Evolutionary conservation across 2,888 invertebrate species (phyloP).

Genomic region (Bruchidius siliquastri): DNA sequence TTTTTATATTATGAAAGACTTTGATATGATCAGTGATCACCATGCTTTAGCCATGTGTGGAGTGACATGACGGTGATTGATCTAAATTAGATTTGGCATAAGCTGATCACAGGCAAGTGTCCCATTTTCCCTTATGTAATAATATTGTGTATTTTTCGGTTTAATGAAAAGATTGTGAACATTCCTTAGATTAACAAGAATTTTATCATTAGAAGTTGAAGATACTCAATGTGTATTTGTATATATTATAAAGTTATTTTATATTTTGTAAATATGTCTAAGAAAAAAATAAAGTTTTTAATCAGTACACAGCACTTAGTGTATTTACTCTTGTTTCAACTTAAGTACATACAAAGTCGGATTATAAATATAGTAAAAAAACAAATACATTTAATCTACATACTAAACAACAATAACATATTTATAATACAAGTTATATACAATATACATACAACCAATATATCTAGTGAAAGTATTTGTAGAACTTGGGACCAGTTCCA

Average conservation of each 20-base stretch:
- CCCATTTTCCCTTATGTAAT: too few species aligned
- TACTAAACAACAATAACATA: slow-evolving; percentile 26
- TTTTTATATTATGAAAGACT: too few species aligned
- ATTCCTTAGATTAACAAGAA: too few species aligned
- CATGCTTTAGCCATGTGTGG: too few species aligned
- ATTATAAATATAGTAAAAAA: slow-evolving; percentile 27
- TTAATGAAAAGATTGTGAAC: too few species aligned
- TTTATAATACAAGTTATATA: slow-evolving; percentile 6
- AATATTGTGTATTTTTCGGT: too few species aligned
- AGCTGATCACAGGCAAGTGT: too few species aligned
- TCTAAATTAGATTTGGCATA: too few species aligned
- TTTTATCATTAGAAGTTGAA: too few species aligned
- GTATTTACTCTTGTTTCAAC: slow-evolving; percentile 12
- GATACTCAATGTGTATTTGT: neutral
- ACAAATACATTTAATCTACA: slow-evolving; percentile 23
- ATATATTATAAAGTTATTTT: neutral
- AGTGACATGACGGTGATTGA: too few species aligned
- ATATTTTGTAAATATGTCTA: neutral
- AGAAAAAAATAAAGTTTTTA: neutral
- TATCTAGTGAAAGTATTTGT: slow-evolving; percentile 54
- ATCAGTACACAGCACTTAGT: neutral
- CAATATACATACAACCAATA: slow-evolving; percentile 17
- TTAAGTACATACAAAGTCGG: slow-evolving; percentile 25
- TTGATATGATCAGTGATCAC: too few species aligned
- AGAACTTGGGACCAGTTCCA: slow-evolving; percentile 48